A percentile compares a stretch with the other conserved stretches of the same genome.
Evolutionary conservation across 2,888 invertebrate genomes (phyloP).

Genomic region (Ypsolopha scabrella): DNA sequence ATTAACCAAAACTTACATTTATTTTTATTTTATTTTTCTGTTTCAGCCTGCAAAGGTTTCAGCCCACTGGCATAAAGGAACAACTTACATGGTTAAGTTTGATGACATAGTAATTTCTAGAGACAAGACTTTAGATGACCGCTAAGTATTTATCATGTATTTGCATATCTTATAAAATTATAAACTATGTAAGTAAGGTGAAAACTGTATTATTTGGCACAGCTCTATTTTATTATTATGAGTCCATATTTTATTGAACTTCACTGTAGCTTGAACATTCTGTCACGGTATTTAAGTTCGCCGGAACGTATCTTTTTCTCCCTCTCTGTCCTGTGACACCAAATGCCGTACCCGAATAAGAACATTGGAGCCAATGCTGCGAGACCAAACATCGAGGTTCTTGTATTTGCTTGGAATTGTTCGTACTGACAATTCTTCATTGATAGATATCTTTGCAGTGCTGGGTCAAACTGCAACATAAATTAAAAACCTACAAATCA

Average conservation of each 20-base stretch:
- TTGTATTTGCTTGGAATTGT: conserved; percentile 75
- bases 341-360: conserved; percentile 61
- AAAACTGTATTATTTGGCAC: too few species aligned
- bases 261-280: conserved; percentile 76
- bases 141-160: conserved; percentile 53
- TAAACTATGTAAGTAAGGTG: too few species aligned
- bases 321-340: conserved; percentile 55
- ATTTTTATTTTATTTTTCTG: conserved; percentile 15
- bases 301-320: conserved; percentile 76
- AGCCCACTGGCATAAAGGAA: conserved; percentile 99
- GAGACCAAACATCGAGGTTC: conserved; percentile 63
- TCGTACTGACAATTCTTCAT: conserved; percentile 76
- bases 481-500: too few species aligned
- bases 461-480: conserved; percentile 82
- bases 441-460: conserved; percentile 78
- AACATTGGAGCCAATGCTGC: conserved; percentile 67
- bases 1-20: neutral
- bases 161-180: too few species aligned
- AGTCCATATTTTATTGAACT: too few species aligned
- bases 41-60: conserved; percentile 97
- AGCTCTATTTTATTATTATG: too few species aligned
- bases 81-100: conserved; percentile 99
- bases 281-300: conserved; percentile 80
- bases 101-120: conserved; percentile 92
- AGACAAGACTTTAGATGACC: conserved; percentile 92